These are phyloP conservation scores for Arion vulgaris DNA, from an alignment of 1,140 invertebrate genomes.

Conservation along the genomic window DNA sequence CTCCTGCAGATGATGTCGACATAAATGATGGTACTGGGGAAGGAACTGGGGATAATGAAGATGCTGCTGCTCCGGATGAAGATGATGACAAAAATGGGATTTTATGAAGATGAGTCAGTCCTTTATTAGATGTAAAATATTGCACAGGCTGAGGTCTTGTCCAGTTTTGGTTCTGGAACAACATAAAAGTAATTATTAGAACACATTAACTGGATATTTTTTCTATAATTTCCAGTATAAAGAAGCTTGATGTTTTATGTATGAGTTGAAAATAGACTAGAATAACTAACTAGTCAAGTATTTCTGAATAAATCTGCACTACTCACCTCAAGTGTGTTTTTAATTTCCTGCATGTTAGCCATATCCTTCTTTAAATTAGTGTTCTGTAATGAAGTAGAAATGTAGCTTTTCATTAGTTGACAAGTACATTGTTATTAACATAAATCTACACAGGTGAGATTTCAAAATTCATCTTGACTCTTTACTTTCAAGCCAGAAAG, in stretches of 20 bases:
- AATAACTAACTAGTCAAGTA: too few relatives aligned
- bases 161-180: background rate
- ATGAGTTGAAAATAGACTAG: too few relatives aligned
- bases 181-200: too few relatives aligned
- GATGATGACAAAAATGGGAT: background rate
- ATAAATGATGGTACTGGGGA: conserved; percentile 15
- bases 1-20: background rate
- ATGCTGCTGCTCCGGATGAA: conserved; percentile 6
- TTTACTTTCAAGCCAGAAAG: too few relatives aligned
- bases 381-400: background rate
- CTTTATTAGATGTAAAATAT: background rate
- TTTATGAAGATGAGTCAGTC: background rate
- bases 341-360: background rate
- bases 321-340: background rate
- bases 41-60: background rate
- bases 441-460: too few relatives aligned
- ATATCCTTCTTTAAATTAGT: background rate
- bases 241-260: too few relatives aligned
- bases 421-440: too few relatives aligned
- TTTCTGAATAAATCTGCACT: too few relatives aligned
- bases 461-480: too few relatives aligned
- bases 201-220: too few relatives aligned
- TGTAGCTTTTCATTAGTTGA: too few relatives aligned
- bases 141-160: background rate
- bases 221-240: too few relatives aligned